Evolutionary conservation across 2,113 vertebrate species (phyloP).

Genomic region (Marmota monax): DNA sequence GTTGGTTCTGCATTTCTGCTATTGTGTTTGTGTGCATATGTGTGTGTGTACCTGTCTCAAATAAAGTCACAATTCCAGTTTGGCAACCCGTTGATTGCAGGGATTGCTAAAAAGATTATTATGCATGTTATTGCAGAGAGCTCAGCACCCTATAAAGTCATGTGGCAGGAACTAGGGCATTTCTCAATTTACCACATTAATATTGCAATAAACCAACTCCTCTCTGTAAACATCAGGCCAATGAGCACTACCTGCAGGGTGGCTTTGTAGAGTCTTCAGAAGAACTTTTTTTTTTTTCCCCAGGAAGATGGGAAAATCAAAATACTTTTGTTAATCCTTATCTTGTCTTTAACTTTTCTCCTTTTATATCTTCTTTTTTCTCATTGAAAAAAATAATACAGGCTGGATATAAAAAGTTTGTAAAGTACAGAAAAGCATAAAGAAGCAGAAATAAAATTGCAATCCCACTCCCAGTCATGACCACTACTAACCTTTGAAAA

Average conservation of each 20-base stretch:
- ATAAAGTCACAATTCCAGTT: conserved; percentile 81
- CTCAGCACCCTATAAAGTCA: conserved; percentile 75
- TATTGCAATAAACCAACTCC: conserved; percentile 53
- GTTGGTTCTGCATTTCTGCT: conserved; percentile 63
- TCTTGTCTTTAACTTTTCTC: conserved; percentile 36
- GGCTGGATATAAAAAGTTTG: not conserved
- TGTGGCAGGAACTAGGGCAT: conserved; percentile 77
- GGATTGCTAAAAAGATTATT: conserved; percentile 82
- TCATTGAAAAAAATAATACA: conserved; percentile 28
- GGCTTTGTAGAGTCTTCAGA: not conserved
- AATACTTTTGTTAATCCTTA: conserved; percentile 10
- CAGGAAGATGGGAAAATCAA: not conserved
- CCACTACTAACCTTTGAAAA: not conserved
- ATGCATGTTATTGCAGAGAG: conserved; percentile 78
- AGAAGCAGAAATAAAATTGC: conserved; percentile 36
- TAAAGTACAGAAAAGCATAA: conserved; percentile 25
- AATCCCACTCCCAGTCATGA: not conserved
- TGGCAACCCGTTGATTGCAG: conserved; percentile 82
- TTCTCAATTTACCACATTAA: conserved; percentile 75
- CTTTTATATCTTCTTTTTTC: not conserved
- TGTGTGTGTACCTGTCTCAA: conserved; percentile 72
- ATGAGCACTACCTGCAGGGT: not conserved
- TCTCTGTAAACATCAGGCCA: conserved; percentile 53
- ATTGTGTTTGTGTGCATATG: conserved; percentile 42
- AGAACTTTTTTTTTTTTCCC: not conserved